phyloP scores from a whole-genome alignment of 2,888 invertebrate species.

The Aporophyla nigra region DNA sequence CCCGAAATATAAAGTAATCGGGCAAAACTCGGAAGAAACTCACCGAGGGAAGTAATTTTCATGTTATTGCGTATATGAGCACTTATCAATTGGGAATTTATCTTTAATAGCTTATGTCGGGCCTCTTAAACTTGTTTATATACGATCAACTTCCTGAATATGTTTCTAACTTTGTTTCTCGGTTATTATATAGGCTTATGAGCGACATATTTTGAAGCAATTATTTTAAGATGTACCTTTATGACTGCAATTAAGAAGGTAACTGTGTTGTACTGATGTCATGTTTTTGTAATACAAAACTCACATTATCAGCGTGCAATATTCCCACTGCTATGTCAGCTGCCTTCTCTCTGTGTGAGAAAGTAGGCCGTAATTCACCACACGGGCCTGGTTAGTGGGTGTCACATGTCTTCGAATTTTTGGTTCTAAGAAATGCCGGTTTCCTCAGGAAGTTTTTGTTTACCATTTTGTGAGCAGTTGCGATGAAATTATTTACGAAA shows the following conservation, averaged over 20 bases:
- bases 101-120: constrained; percentile 53
- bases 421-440: too few species aligned
- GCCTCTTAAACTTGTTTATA: constrained; percentile 58
- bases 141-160: constrained; percentile 54
- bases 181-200: constrained; percentile 23
- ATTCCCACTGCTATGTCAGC: too few species aligned
- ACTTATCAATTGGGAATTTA: constrained; percentile 61
- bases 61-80: constrained; percentile 58
- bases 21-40: constrained; percentile 48
- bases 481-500: too few species aligned
- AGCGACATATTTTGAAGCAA: constrained; percentile 27
- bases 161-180: constrained; percentile 48
- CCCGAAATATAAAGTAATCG: constrained; percentile 43
- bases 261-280: not conserved
- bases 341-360: too few species aligned
- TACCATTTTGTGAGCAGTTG: too few species aligned
- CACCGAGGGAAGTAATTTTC: constrained; percentile 54
- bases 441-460: too few species aligned
- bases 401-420: too few species aligned
- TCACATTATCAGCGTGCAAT: too few species aligned
- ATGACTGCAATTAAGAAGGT: not conserved
- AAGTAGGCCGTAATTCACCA: too few species aligned
- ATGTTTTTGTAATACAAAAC: not conserved
- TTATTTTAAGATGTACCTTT: constrained; percentile 9
- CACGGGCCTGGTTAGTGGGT: too few species aligned